Evolutionary conservation across 2,797 vertebrate genomes (phyloP), one percentile per base, ranked within the genome.

Genomic region (Labroides dimidiatus): DNA sequence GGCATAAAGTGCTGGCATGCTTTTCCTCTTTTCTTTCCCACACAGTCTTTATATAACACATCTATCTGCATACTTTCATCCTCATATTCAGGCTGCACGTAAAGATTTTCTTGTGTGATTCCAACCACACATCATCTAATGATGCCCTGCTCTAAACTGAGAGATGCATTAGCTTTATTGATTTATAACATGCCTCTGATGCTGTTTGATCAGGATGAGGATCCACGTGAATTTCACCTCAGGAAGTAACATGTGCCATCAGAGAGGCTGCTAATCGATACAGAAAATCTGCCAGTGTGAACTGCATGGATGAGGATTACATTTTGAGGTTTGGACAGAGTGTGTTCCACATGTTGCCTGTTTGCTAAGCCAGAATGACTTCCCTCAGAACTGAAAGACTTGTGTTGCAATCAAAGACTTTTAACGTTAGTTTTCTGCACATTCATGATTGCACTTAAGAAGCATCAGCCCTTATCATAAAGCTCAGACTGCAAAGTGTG

Each of bases 81-180:
- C 13, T 39, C 37, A 39, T 39, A 39, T 59, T 60, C 0, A 17
- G 30, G 13, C 37, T 59, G 14, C 36, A 54, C 36, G 20, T 64
- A 42, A 62, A 51, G 37, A 57, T 71, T 30, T 44, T 20, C 3
- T 10, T 20, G 51, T 19, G 5, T 6, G 27, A 27, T 27, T 6
- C 27, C 52, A 68, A 44, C 27, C 24, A 20, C 16, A 57, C 33
- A 50, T 33, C 17, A 53, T 43, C 9, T 73, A 67, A 69, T 53
- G 49, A 83, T 62, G 56, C 42, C 15, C 48, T 53, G 20, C 27
- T 58, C 43, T 41, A 52, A 69, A 57, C 47, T 16, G 48, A 71
- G 53, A 51, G 52, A 55, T 12, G 53, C 63, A 85, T 91, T 87
- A 84, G 62, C 82, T 77, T 81, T 83, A 89, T 89, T 69, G 85